Conservation (phyloP, 64 coral and sea anemone species). For the Orbicella faveolata region DNA sequence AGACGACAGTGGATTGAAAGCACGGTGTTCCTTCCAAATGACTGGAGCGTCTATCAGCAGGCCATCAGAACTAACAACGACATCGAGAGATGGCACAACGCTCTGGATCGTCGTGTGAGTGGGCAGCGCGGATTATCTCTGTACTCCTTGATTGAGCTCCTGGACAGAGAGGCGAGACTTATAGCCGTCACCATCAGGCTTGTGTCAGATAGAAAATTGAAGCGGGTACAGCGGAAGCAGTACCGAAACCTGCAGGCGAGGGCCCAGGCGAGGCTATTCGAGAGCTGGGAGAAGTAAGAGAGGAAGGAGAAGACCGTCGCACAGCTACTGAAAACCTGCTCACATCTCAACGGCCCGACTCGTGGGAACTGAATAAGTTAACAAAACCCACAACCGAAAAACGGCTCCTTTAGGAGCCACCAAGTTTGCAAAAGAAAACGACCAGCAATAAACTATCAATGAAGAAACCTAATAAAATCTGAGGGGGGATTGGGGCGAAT, state of each 20-base stretch:
- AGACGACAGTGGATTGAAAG: constrained; percentile 8
- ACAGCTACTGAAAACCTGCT: constrained; percentile 20
- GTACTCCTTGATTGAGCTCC: constrained; percentile 37
- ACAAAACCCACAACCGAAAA: too few relatives aligned
- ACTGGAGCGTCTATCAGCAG: constrained; percentile 22
- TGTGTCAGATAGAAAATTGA: constrained; percentile 1
- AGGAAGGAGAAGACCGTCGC: not conserved
- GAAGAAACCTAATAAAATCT: too few relatives aligned
- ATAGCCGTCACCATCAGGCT: not conserved
- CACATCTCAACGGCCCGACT: not conserved
- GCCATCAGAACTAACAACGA: constrained; percentile 51
- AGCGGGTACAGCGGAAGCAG: not conserved
- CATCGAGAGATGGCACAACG: not conserved
- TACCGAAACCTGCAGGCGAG: constrained; percentile 14
- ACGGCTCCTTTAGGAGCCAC: too few relatives aligned
- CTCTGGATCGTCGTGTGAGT: not conserved
- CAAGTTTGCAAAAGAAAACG: too few relatives aligned
- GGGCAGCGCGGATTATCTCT: not conserved
- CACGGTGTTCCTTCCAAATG: not conserved
- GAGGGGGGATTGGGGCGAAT: too few relatives aligned
- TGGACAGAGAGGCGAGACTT: constrained; percentile 10
- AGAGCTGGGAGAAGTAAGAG: constrained; percentile 43
- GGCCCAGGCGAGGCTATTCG: constrained; percentile 38
- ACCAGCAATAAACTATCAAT: too few relatives aligned
- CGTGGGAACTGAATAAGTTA: not conserved